phyloP scores from a whole-genome alignment of 1,140 invertebrate genomes.

The Archegozetes longisetosus region DNA sequence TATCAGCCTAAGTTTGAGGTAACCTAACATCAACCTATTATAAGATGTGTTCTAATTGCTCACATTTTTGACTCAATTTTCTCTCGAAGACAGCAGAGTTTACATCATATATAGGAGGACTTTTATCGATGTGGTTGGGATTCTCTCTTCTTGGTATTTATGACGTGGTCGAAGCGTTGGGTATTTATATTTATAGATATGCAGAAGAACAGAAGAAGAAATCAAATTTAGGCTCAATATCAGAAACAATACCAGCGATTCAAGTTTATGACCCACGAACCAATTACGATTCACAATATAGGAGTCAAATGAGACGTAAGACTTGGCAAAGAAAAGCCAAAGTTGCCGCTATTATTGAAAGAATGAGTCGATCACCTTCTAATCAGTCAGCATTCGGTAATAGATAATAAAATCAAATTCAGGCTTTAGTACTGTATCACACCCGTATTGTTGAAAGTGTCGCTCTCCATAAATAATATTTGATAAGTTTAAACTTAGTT shows the following conservation, averaged over 20 bases:
- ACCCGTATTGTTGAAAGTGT: too few relatives aligned
- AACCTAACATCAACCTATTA: neutral
- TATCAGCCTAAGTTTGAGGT: constrained; percentile 16
- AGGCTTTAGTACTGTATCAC: too few relatives aligned
- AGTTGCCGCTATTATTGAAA: neutral
- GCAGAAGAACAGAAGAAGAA: neutral
- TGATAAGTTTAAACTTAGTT: too few relatives aligned
- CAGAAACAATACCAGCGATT: neutral
- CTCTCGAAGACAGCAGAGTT: constrained; percentile 6
- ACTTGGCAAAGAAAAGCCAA: neutral
- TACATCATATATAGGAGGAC: constrained; percentile 9
- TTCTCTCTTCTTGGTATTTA: constrained; percentile 14
- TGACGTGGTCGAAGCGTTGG: neutral
- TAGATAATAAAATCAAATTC: too few relatives aligned
- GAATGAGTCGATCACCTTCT: neutral
- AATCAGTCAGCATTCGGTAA: too few relatives aligned
- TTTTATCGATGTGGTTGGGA: constrained; percentile 13
- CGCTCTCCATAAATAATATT: too few relatives aligned
- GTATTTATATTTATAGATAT: neutral
- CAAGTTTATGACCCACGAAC: neutral
- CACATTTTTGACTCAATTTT: neutral
- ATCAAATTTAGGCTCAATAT: neutral
- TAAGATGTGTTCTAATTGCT: neutral
- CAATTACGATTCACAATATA: neutral
- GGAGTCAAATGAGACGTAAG: neutral